A percentile compares a stretch with the other conserved stretches of the same genome.
These are phyloP conservation scores for Streptopelia turtur DNA, from an alignment of 2,797 vertebrate species.

Conservation along the genomic window DNA sequence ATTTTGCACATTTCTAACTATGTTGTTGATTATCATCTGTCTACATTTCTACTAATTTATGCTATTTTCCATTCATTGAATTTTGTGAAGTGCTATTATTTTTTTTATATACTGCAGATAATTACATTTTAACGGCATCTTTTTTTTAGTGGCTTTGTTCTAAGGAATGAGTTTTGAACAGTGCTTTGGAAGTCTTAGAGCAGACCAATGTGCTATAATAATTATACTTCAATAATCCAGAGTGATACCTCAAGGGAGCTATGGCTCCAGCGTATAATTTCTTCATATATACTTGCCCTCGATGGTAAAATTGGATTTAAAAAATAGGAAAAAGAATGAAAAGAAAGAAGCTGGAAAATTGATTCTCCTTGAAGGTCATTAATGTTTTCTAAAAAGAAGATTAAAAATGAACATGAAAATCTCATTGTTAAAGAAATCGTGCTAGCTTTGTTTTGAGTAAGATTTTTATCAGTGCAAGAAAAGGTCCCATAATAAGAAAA, in stretches of 20 bases:
- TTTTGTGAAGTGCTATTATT: neutral
- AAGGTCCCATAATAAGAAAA: neutral
- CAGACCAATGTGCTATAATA: neutral
- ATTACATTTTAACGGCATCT: neutral
- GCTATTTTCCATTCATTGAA: neutral
- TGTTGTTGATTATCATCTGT: neutral
- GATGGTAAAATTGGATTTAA: constrained; percentile 18
- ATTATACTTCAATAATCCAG: constrained; percentile 57
- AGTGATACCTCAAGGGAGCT: constrained; percentile 48
- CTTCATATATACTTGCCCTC: constrained; percentile 53
- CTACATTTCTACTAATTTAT: neutral
- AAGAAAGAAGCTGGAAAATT: constrained; percentile 14
- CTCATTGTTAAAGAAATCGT: constrained; percentile 43
- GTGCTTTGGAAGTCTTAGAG: neutral
- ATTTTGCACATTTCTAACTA: neutral
- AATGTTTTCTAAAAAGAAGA: constrained; percentile 39
- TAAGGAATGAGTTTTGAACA: neutral
- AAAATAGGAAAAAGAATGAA: neutral
- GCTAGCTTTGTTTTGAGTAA: constrained; percentile 25
- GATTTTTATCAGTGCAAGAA: constrained; percentile 14
- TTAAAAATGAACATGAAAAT: constrained; percentile 26
- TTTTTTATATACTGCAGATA: constrained; percentile 1
- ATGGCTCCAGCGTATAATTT: constrained; percentile 42
- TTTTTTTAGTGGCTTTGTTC: constrained; percentile 23
- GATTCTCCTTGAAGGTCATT: constrained; percentile 59